These are phyloP conservation scores for Macquaria australasica DNA, from an alignment of 2,113 vertebrate genomes.

Conservation along the genomic window DNA sequence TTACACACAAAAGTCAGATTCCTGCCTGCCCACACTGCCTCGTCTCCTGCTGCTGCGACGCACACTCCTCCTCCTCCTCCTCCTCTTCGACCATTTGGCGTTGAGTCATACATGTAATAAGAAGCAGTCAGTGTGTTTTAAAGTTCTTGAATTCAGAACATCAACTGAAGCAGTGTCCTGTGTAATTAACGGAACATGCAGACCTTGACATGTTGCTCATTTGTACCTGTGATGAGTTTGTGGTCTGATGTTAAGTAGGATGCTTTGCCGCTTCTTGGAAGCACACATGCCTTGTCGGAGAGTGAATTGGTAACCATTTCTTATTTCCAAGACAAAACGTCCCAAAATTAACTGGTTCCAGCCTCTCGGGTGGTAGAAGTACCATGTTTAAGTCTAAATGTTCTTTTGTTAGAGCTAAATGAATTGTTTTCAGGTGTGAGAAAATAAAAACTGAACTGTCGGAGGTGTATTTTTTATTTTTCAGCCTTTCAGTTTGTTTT, in stretches of 20 bases:
- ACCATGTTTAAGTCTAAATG: background rate
- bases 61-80: slow-evolving; percentile 6
- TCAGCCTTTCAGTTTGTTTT: background rate
- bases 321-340: too few species aligned
- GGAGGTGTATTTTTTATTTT: background rate
- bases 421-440: background rate
- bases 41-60: slow-evolving; percentile 14
- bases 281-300: background rate
- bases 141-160: background rate
- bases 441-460: background rate
- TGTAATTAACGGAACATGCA: background rate
- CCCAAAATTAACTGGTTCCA: background rate
- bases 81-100: slow-evolving; percentile 21
- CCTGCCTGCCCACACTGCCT: slow-evolving; percentile 22
- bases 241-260: background rate
- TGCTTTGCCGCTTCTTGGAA: background rate
- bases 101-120: slow-evolving; percentile 55
- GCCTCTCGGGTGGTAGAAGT: background rate
- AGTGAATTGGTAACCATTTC: background rate
- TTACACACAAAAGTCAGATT: background rate
- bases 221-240: slow-evolving; percentile 3
- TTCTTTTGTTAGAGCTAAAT: too few species aligned
- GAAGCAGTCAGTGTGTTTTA: background rate
- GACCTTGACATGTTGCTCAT: background rate
- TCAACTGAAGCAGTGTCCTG: background rate